These are phyloP conservation scores for Zosterops lateralis DNA, from an alignment of 2,113 vertebrate species.

Conservation along the genomic window DNA sequence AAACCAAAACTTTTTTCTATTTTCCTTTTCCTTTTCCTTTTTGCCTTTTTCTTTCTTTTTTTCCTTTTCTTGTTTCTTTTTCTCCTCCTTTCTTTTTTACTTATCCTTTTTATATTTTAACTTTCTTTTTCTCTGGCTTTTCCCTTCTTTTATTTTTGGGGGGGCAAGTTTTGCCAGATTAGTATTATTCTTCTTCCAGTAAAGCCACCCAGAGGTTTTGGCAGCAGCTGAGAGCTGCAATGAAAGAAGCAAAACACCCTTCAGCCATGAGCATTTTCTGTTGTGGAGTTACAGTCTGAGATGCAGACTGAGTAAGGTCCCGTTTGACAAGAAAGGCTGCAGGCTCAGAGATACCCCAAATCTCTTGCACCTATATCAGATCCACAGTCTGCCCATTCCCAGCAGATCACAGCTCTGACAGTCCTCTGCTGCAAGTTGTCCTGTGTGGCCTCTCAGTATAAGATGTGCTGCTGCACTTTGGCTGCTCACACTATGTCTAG, in stretches of 20 bases:
- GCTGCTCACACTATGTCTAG: background rate
- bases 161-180: background rate
- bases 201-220: background rate
- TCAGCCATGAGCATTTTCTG: background rate
- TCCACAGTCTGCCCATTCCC: background rate
- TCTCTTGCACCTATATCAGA: background rate
- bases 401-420: background rate
- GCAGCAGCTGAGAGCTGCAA: background rate
- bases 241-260: background rate
- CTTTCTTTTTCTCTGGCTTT: background rate
- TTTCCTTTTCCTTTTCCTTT: too few species aligned
- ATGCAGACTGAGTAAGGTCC: background rate
- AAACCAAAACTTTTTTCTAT: background rate
- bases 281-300: background rate
- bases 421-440: background rate
- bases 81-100: too few species aligned
- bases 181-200: background rate
- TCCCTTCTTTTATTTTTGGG: background rate
- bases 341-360: background rate
- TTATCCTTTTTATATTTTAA: background rate
- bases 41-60: background rate
- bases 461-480: background rate
- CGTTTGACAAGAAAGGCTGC: background rate
- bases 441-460: background rate
- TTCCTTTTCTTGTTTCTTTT: too few species aligned